Base-by-base conservation (phyloP, 2,888 invertebrate genomes). In the Hoplodrina ambigua region DNA sequence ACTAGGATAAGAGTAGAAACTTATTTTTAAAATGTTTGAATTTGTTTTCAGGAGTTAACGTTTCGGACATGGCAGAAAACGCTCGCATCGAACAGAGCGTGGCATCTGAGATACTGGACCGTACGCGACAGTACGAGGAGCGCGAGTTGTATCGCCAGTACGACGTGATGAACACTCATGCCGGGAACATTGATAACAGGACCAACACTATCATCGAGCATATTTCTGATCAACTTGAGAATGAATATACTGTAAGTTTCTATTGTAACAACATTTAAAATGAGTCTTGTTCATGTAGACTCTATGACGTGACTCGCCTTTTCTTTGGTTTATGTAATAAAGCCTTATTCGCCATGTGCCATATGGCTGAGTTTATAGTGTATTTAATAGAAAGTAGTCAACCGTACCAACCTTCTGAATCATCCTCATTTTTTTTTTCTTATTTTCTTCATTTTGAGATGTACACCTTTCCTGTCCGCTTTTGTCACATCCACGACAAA, bases 181-280 rank as follows among this genome's bases (percentile, higher is more conserved):
- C 92, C 0, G 93, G 94, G 8, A 87, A 89, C 60, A 90, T 96
- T 2, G 95, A 96, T 68, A 96, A 96, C 78, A 91, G 90, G 56
- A 94, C 95, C 19, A 96, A 96, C 63, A 73, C 88, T 1, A 93
- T 96, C 59, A 93, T 96, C 0, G 95, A 96, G 56, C 90, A 91
- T 46, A 92, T 96, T 8, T 86, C 93, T 1, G 93, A 91, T 11
- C 88, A 93, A 52, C 76, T 95, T 19, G 88, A 91, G 5, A 87
- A 94, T 53, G 90, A 92, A 25, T 93, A 89, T 58, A 85, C 92
- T 41, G 96, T 96, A 19, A 90, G 92, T 87, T 53, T 20, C 8
- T 54, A 15, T 25, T 17, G 37, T 8, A 37, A 37, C 37, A 37
- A 37, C 37, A 25, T 25, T 2, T 25, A 25, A 1, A 25, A 2